These are phyloP conservation scores for Bombus huntii DNA, from an alignment of 1,140 invertebrate genomes.

Conservation along the genomic window DNA sequence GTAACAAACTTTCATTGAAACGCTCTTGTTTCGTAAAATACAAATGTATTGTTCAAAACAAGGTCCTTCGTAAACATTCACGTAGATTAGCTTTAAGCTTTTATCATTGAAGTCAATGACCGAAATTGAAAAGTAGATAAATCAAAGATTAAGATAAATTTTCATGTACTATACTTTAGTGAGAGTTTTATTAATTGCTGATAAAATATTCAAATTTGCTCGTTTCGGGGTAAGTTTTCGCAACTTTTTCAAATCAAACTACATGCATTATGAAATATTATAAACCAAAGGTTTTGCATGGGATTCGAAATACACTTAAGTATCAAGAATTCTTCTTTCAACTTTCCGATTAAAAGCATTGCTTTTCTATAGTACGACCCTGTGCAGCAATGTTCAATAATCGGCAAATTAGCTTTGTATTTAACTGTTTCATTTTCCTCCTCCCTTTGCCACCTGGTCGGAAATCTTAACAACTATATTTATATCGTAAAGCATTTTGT, in stretches of 20 bases:
- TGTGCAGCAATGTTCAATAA: constrained; percentile 7
- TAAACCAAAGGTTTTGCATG: background rate
- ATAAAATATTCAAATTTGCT: background rate
- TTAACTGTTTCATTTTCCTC: constrained; percentile 32
- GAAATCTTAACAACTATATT: constrained; percentile 66
- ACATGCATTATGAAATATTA: background rate
- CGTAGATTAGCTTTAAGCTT: background rate
- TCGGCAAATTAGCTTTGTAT: constrained; percentile 28
- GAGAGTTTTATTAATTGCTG: too few relatives aligned
- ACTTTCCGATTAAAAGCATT: background rate
- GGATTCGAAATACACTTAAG: background rate
- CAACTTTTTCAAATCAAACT: background rate
- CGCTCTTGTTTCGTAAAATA: too few relatives aligned
- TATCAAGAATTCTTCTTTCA: background rate
- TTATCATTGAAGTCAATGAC: background rate
- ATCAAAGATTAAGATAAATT: background rate
- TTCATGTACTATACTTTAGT: background rate
- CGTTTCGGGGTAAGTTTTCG: background rate
- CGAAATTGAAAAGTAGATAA: background rate
- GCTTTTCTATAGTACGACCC: background rate
- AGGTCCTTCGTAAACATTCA: background rate
- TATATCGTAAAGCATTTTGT: constrained; percentile 65
- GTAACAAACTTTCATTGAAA: background rate
- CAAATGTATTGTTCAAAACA: background rate
- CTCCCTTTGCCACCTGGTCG: constrained; percentile 56